Conservation (phyloP, 2,113 vertebrate genomes). For the Lagopus muta region DNA sequence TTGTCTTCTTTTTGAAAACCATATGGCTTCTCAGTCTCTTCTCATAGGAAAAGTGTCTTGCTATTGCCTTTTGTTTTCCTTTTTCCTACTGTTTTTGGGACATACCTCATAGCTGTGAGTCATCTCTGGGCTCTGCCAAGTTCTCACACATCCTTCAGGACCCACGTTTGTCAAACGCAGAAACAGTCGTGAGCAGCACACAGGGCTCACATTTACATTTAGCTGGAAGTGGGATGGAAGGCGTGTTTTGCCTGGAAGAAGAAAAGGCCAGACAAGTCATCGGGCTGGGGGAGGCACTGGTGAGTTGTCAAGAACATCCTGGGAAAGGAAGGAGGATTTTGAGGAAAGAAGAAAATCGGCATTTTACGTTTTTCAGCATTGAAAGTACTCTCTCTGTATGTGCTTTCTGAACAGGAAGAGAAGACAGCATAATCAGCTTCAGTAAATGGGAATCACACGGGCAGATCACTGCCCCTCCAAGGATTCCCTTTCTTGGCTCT, state of each 20-base stretch:
- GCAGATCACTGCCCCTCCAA: neutral
- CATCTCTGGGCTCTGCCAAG: neutral
- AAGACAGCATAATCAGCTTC: no score
- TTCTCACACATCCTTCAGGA: neutral
- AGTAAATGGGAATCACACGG: neutral
- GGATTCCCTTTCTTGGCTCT: neutral
- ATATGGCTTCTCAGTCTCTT: neutral
- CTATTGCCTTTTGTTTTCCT: neutral
- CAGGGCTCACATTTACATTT: rapidly evolving
- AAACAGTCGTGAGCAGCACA: neutral
- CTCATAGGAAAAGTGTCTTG: neutral
- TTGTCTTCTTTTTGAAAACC: neutral
- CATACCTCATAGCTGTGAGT: rapidly evolving
- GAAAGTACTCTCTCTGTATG: neutral
- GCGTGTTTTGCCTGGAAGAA: neutral
- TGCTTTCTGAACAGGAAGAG: neutral
- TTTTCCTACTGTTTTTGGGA: neutral
- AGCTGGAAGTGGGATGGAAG: neutral
- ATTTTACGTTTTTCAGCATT: neutral
- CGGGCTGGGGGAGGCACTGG: rapidly evolving
- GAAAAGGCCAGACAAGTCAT: neutral
- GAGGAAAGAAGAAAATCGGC: neutral
- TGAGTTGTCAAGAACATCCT: no score
- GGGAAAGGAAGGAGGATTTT: neutral
- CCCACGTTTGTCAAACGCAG: neutral